Base-by-base conservation (phyloP, 2,113 vertebrate genomes). In the Bagarius yarrelli region DNA sequence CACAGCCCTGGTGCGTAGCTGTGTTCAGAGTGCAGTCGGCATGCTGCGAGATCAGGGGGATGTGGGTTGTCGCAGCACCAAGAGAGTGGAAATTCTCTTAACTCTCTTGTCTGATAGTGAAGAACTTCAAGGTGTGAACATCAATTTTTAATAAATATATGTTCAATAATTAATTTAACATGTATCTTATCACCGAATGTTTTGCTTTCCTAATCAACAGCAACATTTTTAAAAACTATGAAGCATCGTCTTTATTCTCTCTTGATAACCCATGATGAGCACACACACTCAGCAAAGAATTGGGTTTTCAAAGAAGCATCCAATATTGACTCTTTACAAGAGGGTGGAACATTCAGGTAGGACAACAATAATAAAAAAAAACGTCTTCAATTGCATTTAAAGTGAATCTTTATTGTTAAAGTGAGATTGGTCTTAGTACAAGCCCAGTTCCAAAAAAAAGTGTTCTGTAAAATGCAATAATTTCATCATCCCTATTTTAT, bases 321-420 rank as follows among this genome's bases (percentile, higher is more conserved):
- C 23, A 95, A 96, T 83, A 94, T 94, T 25, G 92, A 92, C 32
- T 95, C 96, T 1, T 90, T 98, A n/a, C 97, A 98, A 89, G 97
- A 99, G 90, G 96, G 95, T 1, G 97, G 96, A 21, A 98, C 97
- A 2, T 99, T 99, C 91, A 96, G 97, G 97, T 98, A 85, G 78
- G 84, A 78, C 14, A 34, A 52, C 13, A 44, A 52, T 30, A 74
- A n/a, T n/a, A 27, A 52, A 0, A 14, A 25, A 12, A 23, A 19
- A 34, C 4, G 23, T 18, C 34, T 23, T 34, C 44, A 9, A 66
- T n/a, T 50, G 11, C 4, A 36, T 16, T 27, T 60, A 70, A 40
- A 44, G 14, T 12, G 14, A 44, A n/a, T 67, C 14, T 70, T 47
- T 8, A 47, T 19, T 52, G 8, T 30, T 50, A 4, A 70, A 47